Evolutionary conservation across 2,888 invertebrate species (phyloP).

Genomic region (Andrena dorsata): DNA sequence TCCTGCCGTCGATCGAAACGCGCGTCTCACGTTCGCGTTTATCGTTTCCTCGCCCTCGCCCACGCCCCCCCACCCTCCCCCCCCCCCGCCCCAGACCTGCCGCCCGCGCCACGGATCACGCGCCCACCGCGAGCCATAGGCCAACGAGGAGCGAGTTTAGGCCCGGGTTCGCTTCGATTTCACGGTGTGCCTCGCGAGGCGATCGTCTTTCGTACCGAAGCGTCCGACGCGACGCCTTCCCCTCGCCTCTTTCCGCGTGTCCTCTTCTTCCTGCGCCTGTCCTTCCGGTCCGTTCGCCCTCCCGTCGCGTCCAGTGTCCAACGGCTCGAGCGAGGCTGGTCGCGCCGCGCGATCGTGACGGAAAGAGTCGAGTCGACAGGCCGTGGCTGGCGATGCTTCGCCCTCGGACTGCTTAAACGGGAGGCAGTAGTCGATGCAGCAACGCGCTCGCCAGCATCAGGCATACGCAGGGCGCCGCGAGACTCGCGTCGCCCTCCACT

Average conservation of each 20-base stretch:
- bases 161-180: conserved; percentile 4
- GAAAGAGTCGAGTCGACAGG: conserved; percentile 2
- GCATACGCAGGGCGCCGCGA: conserved; percentile 71
- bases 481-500: conserved; percentile 80
- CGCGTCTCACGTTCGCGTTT: neutral
- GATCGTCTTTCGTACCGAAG: conserved; percentile 79
- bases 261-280: neutral
- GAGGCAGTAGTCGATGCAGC: conserved; percentile 69
- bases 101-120: neutral
- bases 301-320: neutral
- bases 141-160: neutral
- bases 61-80: neutral
- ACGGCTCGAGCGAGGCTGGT: conserved; percentile 3
- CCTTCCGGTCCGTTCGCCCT: neutral
- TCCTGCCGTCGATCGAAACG: conserved; percentile 1
- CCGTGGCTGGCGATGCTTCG: neutral
- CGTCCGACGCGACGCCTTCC: neutral
- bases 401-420: conserved; percentile 64
- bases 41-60: neutral
- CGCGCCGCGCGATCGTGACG: neutral
- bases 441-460: conserved; percentile 72
- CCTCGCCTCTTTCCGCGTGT: neutral
- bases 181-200: conserved; percentile 54
- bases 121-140: too few species aligned
- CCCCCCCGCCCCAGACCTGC: neutral